Conservation (phyloP, 2,113 vertebrate species). For the Cephalopholis sonnerati region DNA sequence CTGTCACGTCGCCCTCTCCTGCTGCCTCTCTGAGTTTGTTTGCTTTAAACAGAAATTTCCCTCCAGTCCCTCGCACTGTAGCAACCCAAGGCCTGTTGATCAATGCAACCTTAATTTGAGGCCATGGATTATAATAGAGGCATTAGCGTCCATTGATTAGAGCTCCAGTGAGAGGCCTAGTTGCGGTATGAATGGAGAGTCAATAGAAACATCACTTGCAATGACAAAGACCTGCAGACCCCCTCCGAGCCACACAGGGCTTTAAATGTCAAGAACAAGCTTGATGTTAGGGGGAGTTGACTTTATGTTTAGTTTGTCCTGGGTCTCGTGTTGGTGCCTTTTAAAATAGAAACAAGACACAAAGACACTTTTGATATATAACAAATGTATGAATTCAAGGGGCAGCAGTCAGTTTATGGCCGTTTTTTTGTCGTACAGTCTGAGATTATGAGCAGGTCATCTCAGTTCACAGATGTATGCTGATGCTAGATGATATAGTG, state of each 20-base stretch:
- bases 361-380: not conserved
- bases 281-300: constrained; percentile 31
- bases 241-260: constrained; percentile 29
- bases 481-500: no score
- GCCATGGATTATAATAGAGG: constrained; percentile 82
- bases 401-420: no score
- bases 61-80: constrained; percentile 43
- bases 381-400: not conserved
- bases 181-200: constrained; percentile 69
- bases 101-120: constrained; percentile 82
- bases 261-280: constrained; percentile 72
- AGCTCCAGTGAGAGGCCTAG: constrained; percentile 46
- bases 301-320: constrained; percentile 17
- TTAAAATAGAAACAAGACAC: not conserved
- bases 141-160: constrained; percentile 81
- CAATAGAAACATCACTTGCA: constrained; percentile 75
- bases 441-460: no score
- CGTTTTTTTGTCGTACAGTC: no score
- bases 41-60: constrained; percentile 38
- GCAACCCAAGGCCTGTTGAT: constrained; percentile 66
- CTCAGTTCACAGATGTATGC: no score
- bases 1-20: constrained; percentile 17
- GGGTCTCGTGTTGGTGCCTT: not conserved
- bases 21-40: constrained; percentile 15
- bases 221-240: constrained; percentile 68